A percentile compares a stretch with the other conserved stretches of the same genome.
These are phyloP conservation scores for Apolygus lucorum DNA, from an alignment of 1,140 invertebrate genomes.

Conservation along the genomic window DNA sequence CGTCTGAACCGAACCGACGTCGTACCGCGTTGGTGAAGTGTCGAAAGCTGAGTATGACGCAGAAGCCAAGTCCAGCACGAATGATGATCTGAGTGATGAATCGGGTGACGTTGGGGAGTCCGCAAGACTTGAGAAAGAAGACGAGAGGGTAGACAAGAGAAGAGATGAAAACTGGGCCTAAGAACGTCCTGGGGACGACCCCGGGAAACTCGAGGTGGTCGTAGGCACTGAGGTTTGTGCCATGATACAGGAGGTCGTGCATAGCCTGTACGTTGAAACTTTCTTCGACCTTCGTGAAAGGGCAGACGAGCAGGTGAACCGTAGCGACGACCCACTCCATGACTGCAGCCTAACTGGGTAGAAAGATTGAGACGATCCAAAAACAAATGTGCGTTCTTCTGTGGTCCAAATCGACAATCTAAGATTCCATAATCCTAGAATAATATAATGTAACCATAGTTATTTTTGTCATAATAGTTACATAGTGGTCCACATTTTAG, in stretches of 20 bases:
- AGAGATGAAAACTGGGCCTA: conserved; percentile 83
- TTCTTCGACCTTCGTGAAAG: conserved; percentile 99
- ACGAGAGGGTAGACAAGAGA: conserved; percentile 68
- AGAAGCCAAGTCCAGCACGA: conserved; percentile 63
- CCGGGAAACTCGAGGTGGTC: conserved; percentile 98
- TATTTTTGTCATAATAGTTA: too few relatives aligned
- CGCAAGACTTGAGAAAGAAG: conserved; percentile 53
- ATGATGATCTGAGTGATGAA: conserved; percentile 82
- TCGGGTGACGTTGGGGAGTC: conserved; percentile 57
- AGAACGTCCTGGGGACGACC: conserved; percentile 92
- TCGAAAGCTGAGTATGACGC: conserved; percentile 64
- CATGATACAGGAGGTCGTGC: conserved; percentile 91
- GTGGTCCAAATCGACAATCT: too few relatives aligned
- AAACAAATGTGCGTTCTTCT: too few relatives aligned
- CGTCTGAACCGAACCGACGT: conserved; percentile 65
- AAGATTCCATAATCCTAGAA: too few relatives aligned
- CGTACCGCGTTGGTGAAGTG: conserved; percentile 60
- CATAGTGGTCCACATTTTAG: too few relatives aligned
- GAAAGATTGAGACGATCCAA: too few relatives aligned
- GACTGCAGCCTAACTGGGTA: too few relatives aligned
- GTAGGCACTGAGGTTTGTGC: conserved; percentile 79
- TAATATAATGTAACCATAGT: too few relatives aligned
- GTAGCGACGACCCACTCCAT: conserved; percentile 47
- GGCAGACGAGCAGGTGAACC: conserved; percentile 76
- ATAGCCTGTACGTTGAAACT: conserved; percentile 98